phyloP scores from a whole-genome alignment of 2,113 vertebrate species.

The Eudyptes chrysolophus region DNA sequence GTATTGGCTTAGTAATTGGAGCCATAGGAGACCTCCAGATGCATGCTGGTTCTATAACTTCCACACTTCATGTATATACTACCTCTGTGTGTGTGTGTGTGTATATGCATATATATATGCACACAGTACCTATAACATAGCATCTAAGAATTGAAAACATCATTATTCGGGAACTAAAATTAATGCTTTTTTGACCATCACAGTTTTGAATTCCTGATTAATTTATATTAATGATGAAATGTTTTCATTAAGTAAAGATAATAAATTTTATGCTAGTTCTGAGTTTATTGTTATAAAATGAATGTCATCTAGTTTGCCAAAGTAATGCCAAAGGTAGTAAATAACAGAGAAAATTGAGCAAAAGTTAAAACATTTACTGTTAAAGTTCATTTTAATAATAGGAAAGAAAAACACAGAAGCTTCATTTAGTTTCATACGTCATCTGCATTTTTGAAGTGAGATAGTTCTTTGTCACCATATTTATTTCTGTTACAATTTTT shows the following conservation, averaged over 20 bases:
- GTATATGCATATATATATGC: too few relatives aligned
- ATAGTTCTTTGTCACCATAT: not conserved
- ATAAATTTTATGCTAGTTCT: not conserved
- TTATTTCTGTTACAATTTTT: not conserved
- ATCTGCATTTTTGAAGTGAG: not conserved
- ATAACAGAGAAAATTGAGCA: not conserved
- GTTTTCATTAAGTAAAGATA: not conserved
- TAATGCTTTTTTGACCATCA: not conserved
- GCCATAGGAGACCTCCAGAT: not conserved
- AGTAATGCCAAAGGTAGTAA: not conserved
- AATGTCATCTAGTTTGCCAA: not conserved
- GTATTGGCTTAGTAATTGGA: not conserved
- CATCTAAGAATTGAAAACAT: not conserved
- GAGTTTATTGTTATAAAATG: not conserved
- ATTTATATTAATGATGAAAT: not conserved
- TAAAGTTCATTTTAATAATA: not conserved
- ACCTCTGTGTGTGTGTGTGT: not conserved
- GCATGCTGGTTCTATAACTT: not conserved
- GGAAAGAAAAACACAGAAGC: not conserved
- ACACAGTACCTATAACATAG: accelerated
- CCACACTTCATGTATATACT: not conserved
- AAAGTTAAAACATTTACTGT: not conserved
- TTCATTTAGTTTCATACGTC: not conserved
- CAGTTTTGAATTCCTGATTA: not conserved
- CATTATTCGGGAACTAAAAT: not conserved